Conservation (phyloP, 2,888 invertebrate genomes). For the Netelia inedita region DNA sequence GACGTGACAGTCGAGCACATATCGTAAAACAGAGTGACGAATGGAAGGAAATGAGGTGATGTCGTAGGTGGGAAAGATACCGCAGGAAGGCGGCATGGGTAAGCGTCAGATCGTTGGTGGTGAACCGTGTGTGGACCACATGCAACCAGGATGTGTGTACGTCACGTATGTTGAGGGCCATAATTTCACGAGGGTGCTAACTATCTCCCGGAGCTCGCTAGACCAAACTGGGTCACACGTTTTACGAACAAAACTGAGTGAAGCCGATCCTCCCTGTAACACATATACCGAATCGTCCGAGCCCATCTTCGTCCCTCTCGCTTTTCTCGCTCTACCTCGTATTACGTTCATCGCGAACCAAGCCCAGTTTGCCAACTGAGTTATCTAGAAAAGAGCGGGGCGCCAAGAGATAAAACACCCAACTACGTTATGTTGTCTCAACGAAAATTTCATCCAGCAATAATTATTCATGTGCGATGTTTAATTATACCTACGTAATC, state of each 20-base stretch:
- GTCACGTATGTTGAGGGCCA: constrained; percentile 67
- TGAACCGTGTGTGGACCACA: constrained; percentile 46
- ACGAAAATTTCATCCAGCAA: too few relatives aligned
- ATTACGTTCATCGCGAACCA: constrained; percentile 25
- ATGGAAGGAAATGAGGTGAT: constrained; percentile 44
- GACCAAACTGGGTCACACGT: constrained; percentile 71
- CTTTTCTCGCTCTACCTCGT: not conserved
- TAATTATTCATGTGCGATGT: too few relatives aligned
- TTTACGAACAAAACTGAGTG: constrained; percentile 71
- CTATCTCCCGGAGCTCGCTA: constrained; percentile 46
- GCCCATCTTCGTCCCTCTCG: constrained; percentile 33
- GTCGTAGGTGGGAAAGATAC: constrained; percentile 60
- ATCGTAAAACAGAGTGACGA: constrained; percentile 53
- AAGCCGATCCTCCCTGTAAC: constrained; percentile 68
- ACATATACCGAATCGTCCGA: constrained; percentile 67
- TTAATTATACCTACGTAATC: too few relatives aligned
- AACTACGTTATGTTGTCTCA: not conserved
- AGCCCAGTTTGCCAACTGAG: not conserved
- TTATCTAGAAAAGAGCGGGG: not conserved
- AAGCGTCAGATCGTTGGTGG: constrained; percentile 42
- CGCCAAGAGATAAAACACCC: not conserved
- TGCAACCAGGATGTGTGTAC: constrained; percentile 75
- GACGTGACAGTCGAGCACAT: constrained; percentile 28
- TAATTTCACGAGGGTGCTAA: constrained; percentile 74
- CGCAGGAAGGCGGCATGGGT: constrained; percentile 51